phyloP scores from a whole-genome alignment of 1,140 invertebrate genomes.

The Paralvinella palmiformis region DNA sequence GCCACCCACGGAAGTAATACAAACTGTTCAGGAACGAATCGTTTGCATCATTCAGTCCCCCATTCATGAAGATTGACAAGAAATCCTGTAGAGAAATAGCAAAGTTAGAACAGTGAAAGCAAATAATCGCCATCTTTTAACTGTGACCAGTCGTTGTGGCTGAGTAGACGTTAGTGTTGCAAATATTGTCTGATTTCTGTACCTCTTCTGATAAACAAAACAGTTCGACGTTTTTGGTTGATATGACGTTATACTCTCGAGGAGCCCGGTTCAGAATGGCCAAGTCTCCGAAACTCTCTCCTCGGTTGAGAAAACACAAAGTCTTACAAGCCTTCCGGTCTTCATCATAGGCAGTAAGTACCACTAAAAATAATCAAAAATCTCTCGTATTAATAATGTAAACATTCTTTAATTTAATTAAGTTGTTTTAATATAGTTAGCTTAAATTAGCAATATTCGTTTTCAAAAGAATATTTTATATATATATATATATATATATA shows the following conservation, averaged over 20 bases:
- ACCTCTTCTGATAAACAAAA: slow-evolving; percentile 33
- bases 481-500: background rate
- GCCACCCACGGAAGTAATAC: slow-evolving; percentile 33
- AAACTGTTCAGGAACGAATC: slow-evolving; percentile 36
- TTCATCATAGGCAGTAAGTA: slow-evolving; percentile 29
- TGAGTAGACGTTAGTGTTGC: background rate
- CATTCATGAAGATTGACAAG: slow-evolving; percentile 39
- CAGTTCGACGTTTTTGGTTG: slow-evolving; percentile 34
- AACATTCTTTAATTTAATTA: background rate
- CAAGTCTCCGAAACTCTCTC: slow-evolving; percentile 39
- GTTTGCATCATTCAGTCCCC: slow-evolving; percentile 29
- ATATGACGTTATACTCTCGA: slow-evolving; percentile 35
- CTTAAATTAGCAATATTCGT: background rate
- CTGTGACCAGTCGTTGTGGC: background rate
- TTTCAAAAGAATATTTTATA: background rate
- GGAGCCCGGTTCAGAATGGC: slow-evolving; percentile 34
- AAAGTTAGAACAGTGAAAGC: background rate
- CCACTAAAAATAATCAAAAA: slow-evolving; percentile 23
- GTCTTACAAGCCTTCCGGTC: slow-evolving; percentile 25
- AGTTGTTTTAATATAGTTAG: background rate
- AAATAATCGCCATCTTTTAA: background rate
- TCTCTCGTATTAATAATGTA: background rate
- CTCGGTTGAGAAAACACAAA: slow-evolving; percentile 28
- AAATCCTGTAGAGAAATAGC: slow-evolving; percentile 30
- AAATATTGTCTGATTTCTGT: background rate